phyloP scores from a whole-genome alignment of 2,888 invertebrate species.

The Pseudococcus longispinus region DNA sequence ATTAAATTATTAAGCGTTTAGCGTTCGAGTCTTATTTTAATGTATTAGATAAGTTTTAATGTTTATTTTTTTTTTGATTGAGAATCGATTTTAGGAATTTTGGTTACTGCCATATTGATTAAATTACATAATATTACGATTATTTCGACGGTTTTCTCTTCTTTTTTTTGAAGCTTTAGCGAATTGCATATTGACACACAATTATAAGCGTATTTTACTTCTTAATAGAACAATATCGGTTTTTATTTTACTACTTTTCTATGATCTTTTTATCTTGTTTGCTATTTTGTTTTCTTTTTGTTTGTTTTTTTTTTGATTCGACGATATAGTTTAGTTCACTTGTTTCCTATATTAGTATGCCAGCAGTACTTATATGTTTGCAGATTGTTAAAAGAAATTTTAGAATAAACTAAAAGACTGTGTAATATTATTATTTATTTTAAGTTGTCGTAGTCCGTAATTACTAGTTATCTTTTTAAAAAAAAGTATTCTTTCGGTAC shows the following conservation, averaged over 20 bases:
- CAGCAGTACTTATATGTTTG: constrained; percentile 23
- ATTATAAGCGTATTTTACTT: background rate
- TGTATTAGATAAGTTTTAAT: constrained; percentile 24
- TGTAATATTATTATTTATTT: constrained; percentile 48
- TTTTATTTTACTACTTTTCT: constrained; percentile 41
- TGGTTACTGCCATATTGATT: constrained; percentile 42
- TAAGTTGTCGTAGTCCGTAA: constrained; percentile 41
- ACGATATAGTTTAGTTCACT: constrained; percentile 15
- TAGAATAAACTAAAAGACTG: constrained; percentile 55
- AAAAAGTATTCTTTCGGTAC: constrained; percentile 43
- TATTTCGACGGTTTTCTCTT: background rate
- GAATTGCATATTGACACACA: background rate
- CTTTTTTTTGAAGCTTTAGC: background rate
- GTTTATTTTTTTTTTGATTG: constrained; percentile 18
- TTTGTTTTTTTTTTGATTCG: constrained; percentile 6
- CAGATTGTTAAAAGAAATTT: constrained; percentile 22
- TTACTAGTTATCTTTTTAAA: constrained; percentile 33
- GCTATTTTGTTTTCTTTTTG: background rate
- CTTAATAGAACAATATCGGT: constrained; percentile 37
- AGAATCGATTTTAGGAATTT: constrained; percentile 29
- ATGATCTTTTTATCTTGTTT: constrained; percentile 8
- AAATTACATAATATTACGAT: background rate
- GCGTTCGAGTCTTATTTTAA: constrained; percentile 37
- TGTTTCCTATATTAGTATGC: constrained; percentile 28
- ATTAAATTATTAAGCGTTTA: constrained; percentile 30